phyloP scores from a whole-genome alignment of 2,797 vertebrate species.

The Tympanoctomys barrerae region DNA sequence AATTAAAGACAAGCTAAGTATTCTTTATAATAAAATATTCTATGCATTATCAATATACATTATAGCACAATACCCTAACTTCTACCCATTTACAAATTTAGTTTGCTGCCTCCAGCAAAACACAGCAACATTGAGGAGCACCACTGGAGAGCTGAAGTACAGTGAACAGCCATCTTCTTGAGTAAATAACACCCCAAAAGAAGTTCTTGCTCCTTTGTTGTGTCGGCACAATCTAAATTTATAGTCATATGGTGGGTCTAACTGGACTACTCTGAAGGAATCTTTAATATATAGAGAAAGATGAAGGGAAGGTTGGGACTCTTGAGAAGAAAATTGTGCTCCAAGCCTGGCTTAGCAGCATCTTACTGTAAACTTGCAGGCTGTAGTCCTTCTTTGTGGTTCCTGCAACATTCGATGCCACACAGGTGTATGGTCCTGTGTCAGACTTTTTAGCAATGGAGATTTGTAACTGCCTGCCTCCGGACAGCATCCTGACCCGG shows the following conservation, averaged over 20 bases:
- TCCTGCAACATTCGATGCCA: constrained; percentile 93
- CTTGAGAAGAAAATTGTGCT: not conserved
- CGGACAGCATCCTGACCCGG: constrained; percentile 92
- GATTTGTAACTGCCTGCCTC: constrained; percentile 96
- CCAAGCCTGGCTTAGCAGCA: not conserved
- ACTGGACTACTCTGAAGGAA: not conserved
- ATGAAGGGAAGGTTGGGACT: not conserved
- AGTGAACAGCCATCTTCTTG: not conserved
- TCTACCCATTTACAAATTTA: not conserved
- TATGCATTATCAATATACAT: not conserved
- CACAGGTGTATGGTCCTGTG: constrained; percentile 93
- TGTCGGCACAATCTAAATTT: not conserved
- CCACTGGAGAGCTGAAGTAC: not conserved
- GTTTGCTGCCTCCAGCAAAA: not conserved
- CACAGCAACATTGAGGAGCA: not conserved
- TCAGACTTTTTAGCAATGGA: constrained; percentile 91
- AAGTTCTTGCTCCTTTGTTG: not conserved
- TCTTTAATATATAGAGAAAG: not conserved
- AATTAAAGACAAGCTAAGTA: constrained; percentile 11
- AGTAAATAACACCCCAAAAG: not conserved
- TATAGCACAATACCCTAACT: not conserved
- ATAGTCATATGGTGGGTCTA: not conserved
- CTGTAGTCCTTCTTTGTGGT: constrained; percentile 92
- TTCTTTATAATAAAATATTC: not conserved
- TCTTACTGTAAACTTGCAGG: constrained; percentile 95